These are phyloP conservation scores for Hirtodrosophila duncani DNA, from an alignment of 2,888 invertebrate species.

Conservation along the genomic window DNA sequence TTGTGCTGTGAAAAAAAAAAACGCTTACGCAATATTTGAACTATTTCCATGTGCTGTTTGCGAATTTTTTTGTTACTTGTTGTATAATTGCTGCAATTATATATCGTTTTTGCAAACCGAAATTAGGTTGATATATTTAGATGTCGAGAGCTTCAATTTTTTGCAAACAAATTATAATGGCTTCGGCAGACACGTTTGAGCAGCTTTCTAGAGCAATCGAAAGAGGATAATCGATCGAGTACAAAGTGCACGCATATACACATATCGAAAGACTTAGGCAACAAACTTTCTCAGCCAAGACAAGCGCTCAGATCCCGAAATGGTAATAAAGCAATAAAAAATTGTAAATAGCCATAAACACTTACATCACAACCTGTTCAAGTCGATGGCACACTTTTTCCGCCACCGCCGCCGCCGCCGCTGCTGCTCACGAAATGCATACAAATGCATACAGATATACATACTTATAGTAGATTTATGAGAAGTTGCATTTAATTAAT, in stretches of 20 bases:
- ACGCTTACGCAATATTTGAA: conserved; percentile 46
- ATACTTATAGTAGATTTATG: too few relatives aligned
- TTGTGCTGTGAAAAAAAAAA: conserved; percentile 35
- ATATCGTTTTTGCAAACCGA: conserved; percentile 13
- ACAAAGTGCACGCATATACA: conserved; percentile 45
- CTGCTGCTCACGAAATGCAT: not conserved
- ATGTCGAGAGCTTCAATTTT: too few relatives aligned
- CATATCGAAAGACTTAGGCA: conserved; percentile 35
- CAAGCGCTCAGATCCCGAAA: conserved; percentile 32
- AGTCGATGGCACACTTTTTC: conserved; percentile 62
- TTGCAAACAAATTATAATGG: conserved; percentile 4
- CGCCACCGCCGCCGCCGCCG: conserved; percentile 24
- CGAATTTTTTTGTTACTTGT: conserved; percentile 31
- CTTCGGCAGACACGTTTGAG: conserved; percentile 47
- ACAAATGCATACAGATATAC: too few relatives aligned
- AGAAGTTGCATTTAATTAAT: conserved; percentile 65
- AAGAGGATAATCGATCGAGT: conserved; percentile 35
- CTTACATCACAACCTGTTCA: conserved; percentile 57
- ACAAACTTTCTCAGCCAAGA: conserved; percentile 47
- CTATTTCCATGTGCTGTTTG: conserved; percentile 36
- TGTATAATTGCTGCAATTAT: conserved; percentile 30
- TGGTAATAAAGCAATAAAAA: conserved; percentile 60
- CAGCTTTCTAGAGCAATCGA: conserved; percentile 42
- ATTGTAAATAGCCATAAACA: conserved; percentile 44
- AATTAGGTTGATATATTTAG: too few relatives aligned